Percentiles rank a stretch among this genome's conserved stretches.
Conservation (phyloP, 2,797 vertebrate species). For the Coracias cyanogaster region DNA sequence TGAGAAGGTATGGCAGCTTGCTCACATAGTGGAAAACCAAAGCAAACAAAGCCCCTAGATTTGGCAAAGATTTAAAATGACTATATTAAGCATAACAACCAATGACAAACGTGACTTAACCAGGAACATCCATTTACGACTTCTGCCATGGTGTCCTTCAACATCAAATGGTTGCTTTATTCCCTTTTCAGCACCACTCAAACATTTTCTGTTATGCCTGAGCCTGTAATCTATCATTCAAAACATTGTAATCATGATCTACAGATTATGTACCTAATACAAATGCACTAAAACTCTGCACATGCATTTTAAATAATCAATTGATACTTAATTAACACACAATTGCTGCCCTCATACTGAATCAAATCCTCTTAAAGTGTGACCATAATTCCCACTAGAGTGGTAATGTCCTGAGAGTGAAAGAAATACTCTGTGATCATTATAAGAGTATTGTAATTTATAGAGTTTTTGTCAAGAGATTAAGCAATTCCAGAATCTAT, state of each 20-base stretch:
- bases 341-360: constrained; percentile 23
- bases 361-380: constrained; percentile 70
- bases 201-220: background rate
- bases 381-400: constrained; percentile 62
- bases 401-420: constrained; percentile 52
- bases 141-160: background rate
- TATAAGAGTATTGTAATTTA: constrained; percentile 47
- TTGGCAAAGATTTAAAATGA: background rate
- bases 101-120: background rate
- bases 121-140: background rate
- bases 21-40: background rate
- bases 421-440: constrained; percentile 47
- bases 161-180: background rate
- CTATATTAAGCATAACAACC: background rate
- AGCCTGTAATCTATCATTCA: background rate
- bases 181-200: background rate
- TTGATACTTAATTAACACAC: constrained; percentile 66
- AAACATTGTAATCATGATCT: background rate
- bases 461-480: constrained; percentile 62
- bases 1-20: background rate
- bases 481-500: constrained; percentile 48
- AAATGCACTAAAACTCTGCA: background rate
- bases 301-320: constrained; percentile 61
- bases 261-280: background rate
- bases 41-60: background rate